Base-by-base conservation (phyloP, 2,888 invertebrate species). In the Stenurella melanura region DNA sequence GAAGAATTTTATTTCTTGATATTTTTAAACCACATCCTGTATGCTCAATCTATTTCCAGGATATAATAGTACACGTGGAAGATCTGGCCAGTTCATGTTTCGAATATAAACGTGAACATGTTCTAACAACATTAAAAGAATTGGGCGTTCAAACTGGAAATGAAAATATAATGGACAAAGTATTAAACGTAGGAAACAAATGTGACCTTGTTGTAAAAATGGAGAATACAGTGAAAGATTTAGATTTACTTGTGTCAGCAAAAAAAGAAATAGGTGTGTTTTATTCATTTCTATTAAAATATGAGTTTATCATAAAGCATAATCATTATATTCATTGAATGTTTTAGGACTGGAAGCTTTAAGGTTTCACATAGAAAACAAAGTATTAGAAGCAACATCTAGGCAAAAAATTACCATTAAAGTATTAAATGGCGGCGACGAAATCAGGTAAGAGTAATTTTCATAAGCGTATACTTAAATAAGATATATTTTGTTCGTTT, bases 131-230 rank as follows among this genome's bases (percentile, higher is more conserved):
- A 0, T 89, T 97, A 21, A 83, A 90, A 75, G 88, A 89, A 1
- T 88, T 96, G 81, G 87, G 90, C 9, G 81, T 84, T n/a, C 87
- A 89, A 73, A 79, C 87, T 42, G 87, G 89, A 69, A 86, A 90
- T 2, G 73, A 87, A 50, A 87, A 90, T 72, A 87, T 92, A 30
- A 78, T 91, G 38, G 83, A 90, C 4, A 90, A 90, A 77, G 90
- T 96, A 70, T 91, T 96, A 21, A 92, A 93, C 83, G 94, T 96
- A 42, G 94, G 93, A 67, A 96, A 96, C 88, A 96, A 96, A 89
- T 90, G 92, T 77, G 96, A 96, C 89, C 87, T 93, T 57, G 73
- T 91, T 2, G 75, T 84, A 15, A 78, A 78, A 58, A 73, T 73
- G 54, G 77, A 79, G 26, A 69, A 73, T 77, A 54, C 75, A 38